Evolutionary conservation across 2,113 vertebrate species (phyloP), one percentile per base, ranked within the genome.

Genomic region (Sphaerodactylus townsendi): DNA sequence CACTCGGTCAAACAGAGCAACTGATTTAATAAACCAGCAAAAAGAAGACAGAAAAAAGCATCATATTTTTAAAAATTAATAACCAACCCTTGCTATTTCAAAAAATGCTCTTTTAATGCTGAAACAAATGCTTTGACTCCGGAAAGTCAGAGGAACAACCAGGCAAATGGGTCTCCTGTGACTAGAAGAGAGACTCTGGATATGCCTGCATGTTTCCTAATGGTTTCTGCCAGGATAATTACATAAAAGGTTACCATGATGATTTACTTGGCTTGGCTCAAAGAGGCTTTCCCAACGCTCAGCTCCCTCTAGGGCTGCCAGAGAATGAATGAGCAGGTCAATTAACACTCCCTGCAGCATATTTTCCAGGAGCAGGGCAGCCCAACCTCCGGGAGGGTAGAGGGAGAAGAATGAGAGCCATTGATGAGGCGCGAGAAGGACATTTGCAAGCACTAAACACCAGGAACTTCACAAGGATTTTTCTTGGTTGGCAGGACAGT

Each of bases 51-150:
- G 85, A 83, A 19, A 17, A 89, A 77, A 1, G 0, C 35, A 88
- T 74, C 81, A 70, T 83, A 85, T 76, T 74, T 90, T 72, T 81
- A 92, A 90, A 84, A 92, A 91, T 93, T 83, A 89, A 88, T 79
- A 79, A 68, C 74, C 66, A 86, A 91, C 79, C 68, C 83, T 59
- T 77, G 14, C 9, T n/a, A 4, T 39, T 76, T 75, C 35, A 1
- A 0, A 9, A 78, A 89, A 84, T 44, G 76, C 30, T 37, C 87
- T 44, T 75, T 69, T 76, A 65, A 82, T 87, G 89, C 19, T 41
- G 0, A 88, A 80, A 72, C 41, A 88, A 94, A 89, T n/a, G 82
- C 71, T 46, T 79, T 33, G 77, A 89, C 76, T 62, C 50, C 79
- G 80, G 53, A 28, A 66, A 39, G 44, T 30, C 48, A 73, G 59